Conservation (phyloP, 2,113 vertebrate genomes). For the Zosterops hypoxanthus region DNA sequence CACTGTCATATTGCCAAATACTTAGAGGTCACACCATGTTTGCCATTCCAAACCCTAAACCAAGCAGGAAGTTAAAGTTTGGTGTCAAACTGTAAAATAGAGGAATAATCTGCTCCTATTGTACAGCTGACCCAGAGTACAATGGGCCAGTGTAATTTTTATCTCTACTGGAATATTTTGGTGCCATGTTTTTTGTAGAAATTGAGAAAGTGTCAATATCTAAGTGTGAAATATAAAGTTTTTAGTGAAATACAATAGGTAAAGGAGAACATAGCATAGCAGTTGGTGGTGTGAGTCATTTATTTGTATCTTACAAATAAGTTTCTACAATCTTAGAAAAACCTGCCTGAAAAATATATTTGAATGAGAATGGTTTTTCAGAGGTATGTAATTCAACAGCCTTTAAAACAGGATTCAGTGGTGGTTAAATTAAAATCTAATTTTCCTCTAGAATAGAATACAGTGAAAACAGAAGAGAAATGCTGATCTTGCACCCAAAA, state of each 20-base stretch:
- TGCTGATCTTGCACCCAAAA: neutral
- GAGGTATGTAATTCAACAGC: neutral
- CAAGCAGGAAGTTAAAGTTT: neutral
- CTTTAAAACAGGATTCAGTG: neutral
- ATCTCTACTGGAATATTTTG: neutral
- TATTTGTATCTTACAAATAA: neutral
- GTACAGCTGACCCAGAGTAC: neutral
- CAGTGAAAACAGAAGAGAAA: neutral
- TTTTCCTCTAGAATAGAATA: neutral
- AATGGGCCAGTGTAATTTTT: neutral
- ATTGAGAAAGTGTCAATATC: neutral
- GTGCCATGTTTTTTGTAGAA: neutral
- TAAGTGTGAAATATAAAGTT: neutral
- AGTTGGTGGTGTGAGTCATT: neutral
- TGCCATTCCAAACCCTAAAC: neutral
- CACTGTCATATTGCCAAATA: rapidly evolving
- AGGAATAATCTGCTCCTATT: neutral
- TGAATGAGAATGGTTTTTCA: neutral
- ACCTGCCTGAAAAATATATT: neutral
- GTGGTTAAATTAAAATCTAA: neutral
- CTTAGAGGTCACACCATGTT: rapidly evolving
- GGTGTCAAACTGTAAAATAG: neutral
- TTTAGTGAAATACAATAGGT: neutral
- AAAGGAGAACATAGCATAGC: neutral
- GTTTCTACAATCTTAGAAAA: neutral